Base-by-base conservation (phyloP, 2,888 invertebrate species). In the Dynastes tityus region DNA sequence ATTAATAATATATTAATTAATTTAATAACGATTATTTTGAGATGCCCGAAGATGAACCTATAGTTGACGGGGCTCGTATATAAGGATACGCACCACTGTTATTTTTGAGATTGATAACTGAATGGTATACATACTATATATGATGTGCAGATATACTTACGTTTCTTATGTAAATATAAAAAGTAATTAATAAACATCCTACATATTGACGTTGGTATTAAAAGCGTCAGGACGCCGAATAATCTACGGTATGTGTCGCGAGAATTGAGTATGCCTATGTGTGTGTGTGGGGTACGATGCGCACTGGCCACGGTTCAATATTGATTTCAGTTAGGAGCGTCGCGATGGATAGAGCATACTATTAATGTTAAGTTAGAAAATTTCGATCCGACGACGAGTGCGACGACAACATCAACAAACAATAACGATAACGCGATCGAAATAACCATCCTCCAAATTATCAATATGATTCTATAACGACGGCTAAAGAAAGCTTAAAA, bases 301-400 rank as follows among this genome's bases (percentile, higher is more conserved):
- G 77, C 77, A 71, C 61, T 61, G 71, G 67, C 68, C 16, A 51
- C 49, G 61, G 55, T 71, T 71, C 37, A 55, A 55, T 77, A 77
- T 86, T 85, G 86, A 86, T 86, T 86, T 77, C 83, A 83, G 83
- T 84, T 81, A 83, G 83, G 83, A 85, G 84, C 84, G 84, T 84
- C 84, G 82, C 81, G 82, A 84, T 77, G 77, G 77, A 77, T 45
- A 77, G 77, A 77, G 40, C 77, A 61, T 77, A 77, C 51, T 77
- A 70, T 63, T 77, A 70, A 58, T 53, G 77, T 70, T 71, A 27
- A 45, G 53, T 55, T 49, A 63, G 68, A 71, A 70, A 68, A 77
- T 61, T 71, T 77, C 37, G 71, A 71, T 58, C 27, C 55, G 71
- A 71, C 32, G 6, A 37, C 71, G 55, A 71, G 27, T 32, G 29